Conservation (phyloP, 2,113 vertebrate genomes). For the Bubalus kerabau region DNA sequence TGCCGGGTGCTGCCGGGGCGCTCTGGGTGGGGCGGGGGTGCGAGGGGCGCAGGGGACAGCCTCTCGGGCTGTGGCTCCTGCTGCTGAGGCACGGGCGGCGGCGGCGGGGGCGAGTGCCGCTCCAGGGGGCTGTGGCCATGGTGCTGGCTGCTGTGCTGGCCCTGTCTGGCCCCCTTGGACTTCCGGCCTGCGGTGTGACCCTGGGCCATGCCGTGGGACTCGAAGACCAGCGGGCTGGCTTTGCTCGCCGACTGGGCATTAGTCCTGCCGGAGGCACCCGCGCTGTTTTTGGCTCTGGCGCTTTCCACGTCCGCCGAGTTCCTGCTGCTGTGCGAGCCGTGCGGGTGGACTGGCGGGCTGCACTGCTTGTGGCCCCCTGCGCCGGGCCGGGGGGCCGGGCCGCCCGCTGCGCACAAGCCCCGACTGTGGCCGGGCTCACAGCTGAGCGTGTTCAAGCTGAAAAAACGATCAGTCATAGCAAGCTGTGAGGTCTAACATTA, state of each 20-base stretch:
- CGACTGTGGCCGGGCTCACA: conserved; percentile 87
- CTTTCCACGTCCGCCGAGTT: conserved; percentile 83
- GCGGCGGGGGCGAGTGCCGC: conserved; percentile 74
- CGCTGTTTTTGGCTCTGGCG: conserved; percentile 83
- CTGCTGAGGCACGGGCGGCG: conserved; percentile 76
- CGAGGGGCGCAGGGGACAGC: conserved; percentile 65
- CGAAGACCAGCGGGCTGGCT: conserved; percentile 75
- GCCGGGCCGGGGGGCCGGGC: conserved; percentile 79
- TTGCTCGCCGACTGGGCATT: conserved; percentile 83
- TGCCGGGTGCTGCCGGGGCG: conserved; percentile 78
- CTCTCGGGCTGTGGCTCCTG: conserved; percentile 79
- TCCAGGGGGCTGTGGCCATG: conserved; percentile 76
- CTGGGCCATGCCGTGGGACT: conserved; percentile 75
- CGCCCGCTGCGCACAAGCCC: conserved; percentile 83
- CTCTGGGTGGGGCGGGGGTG: conserved; percentile 69
- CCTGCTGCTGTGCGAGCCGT: conserved; percentile 82
- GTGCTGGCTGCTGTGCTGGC: conserved; percentile 76
- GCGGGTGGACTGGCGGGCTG: conserved; percentile 77
- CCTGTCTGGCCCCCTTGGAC: conserved; percentile 80
- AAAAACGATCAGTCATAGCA: conserved; percentile 61
- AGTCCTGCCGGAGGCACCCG: conserved; percentile 79
- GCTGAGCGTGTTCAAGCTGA: conserved; percentile 88
- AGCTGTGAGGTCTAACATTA: not conserved
- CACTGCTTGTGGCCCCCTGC: conserved; percentile 85
- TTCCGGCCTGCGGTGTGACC: conserved; percentile 83